Percentiles rank a stretch among this genome's conserved stretches.
Conservation (phyloP, 2,113 vertebrate genomes). For the Catagonus wagneri region DNA sequence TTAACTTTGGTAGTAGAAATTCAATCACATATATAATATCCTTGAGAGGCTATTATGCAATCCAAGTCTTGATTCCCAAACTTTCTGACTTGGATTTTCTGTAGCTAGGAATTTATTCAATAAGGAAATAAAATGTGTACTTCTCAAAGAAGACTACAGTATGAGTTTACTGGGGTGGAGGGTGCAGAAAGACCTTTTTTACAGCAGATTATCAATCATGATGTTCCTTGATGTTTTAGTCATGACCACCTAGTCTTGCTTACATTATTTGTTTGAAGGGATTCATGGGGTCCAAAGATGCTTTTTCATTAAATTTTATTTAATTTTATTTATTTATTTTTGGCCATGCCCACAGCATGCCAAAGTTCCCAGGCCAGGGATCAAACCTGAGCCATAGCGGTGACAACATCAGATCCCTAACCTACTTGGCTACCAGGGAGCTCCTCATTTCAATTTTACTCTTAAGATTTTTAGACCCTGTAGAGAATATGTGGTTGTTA, state of each 20-base stretch:
- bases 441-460: background rate
- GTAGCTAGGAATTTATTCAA: background rate
- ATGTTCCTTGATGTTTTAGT: background rate
- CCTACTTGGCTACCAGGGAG: too few relatives aligned
- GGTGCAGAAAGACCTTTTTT: background rate
- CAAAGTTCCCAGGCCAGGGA: too few relatives aligned
- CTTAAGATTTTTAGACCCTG: background rate
- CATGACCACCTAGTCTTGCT: background rate
- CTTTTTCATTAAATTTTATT: background rate
- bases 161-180: background rate
- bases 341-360: too few relatives aligned
- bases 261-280: background rate
- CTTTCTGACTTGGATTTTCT: background rate
- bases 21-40: background rate
- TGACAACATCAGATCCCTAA: too few relatives aligned
- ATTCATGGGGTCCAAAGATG: background rate
- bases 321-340: too few relatives aligned
- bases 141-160: background rate
- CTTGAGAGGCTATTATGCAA: background rate
- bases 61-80: background rate
- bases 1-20: background rate
- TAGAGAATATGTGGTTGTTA: background rate
- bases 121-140: background rate
- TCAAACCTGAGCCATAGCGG: too few relatives aligned
- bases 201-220: background rate